Base-by-base conservation (phyloP, 2,113 vertebrate genomes). In the Pluvianellus socialis region DNA sequence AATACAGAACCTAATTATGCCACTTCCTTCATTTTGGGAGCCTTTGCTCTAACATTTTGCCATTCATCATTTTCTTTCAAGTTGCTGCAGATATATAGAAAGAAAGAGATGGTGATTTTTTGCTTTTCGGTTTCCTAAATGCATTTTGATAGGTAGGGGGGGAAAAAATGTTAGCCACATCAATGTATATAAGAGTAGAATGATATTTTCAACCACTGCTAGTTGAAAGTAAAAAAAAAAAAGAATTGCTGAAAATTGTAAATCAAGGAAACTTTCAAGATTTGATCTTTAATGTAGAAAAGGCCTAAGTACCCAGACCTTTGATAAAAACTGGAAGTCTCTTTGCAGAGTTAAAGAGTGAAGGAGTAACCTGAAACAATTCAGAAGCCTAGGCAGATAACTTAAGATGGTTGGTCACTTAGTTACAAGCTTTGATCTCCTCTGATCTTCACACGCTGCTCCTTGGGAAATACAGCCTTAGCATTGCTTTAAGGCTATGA, bases 1-100 rank as follows among this genome's bases (percentile, higher is more conserved):
- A 97, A 95, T 92, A 96, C 28, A 89, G 85, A 97, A 88, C 84
- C 53, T 97, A 97, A 97, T 93, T 79, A 96, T 71, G 11, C 53
- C 66, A 74, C 75, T 98, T 97, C 58, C 61, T 80, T 90, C 65
- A 32, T 86, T 97, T 96, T 88, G 59, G 77, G 79, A 97, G 47
- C 20, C 86, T 94, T 97, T 95, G 68, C 65, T 97, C 65, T 97
- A 91, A 72, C 49, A 79, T 92, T 92, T 97, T 96, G 47, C 63
- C 92, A 95, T 98, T 98, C 89, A 97, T 97, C 68, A 93, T 47
- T 96, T 93, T 93, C 71, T 94, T 98, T 97, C 90, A 97, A 95
- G 88, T 97, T 97, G 45, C 96, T 95, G 56, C 74, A 96, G 85
- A 91, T 95, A 93, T 61, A 95, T 44, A 86, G 94, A 96, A 65